phyloP scores from a whole-genome alignment of 2,888 invertebrate genomes.

The Microctonus brassicae region DNA sequence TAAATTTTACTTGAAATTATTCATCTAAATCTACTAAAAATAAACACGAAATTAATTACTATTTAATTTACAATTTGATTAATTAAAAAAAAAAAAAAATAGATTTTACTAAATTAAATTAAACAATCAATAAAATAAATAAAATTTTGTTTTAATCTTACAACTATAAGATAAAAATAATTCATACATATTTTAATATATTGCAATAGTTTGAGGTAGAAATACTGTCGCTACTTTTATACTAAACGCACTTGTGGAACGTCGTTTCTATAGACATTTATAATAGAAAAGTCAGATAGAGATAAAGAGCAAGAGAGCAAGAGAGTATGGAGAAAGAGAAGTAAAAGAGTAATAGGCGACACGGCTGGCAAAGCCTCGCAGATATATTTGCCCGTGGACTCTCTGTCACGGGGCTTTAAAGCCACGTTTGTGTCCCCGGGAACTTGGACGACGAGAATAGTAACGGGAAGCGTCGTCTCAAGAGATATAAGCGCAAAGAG shows the following conservation, averaged over 20 bases:
- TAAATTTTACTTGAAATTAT: too few species aligned
- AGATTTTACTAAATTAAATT: too few species aligned
- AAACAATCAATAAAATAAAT: too few species aligned
- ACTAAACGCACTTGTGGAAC: not conserved
- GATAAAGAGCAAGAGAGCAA: not conserved
- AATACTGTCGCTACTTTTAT: not conserved
- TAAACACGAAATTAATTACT: too few species aligned
- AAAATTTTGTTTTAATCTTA: too few species aligned
- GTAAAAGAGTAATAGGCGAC: conserved; percentile 4
- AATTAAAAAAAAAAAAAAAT: too few species aligned
- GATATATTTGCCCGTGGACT: conserved; percentile 65
- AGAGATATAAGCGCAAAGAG: conserved; percentile 39
- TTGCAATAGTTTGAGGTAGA: not conserved
- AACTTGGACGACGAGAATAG: conserved; percentile 65
- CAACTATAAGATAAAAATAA: too few species aligned
- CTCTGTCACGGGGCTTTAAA: conserved; percentile 52
- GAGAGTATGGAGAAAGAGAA: not conserved
- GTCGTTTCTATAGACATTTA: not conserved
- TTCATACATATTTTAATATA: not conserved
- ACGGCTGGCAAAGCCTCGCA: conserved; percentile 53
- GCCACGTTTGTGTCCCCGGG: conserved; percentile 57
- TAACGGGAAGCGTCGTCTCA: conserved; percentile 61
- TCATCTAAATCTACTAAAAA: too few species aligned
- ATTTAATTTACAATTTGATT: too few species aligned
- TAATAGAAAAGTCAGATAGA: conserved; percentile 1